phyloP scores from a whole-genome alignment of 2,797 vertebrate genomes.

The Tokudaia tokunoshimensis region DNA sequence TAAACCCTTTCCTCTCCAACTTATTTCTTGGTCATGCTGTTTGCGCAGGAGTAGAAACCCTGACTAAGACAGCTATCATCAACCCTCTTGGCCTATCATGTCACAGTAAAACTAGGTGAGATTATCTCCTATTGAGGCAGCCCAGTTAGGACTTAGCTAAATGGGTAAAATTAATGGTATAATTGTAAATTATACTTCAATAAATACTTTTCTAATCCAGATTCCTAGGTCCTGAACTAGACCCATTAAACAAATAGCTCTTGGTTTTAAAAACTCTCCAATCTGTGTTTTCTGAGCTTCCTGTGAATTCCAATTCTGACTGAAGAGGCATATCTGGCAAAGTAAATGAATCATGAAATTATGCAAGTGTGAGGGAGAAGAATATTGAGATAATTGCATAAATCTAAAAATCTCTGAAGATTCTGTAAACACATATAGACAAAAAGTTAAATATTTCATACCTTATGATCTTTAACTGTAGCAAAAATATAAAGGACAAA shows the following conservation, averaged over 20 bases:
- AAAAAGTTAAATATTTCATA: neutral
- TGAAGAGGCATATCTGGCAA: neutral
- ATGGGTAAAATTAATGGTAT: neutral
- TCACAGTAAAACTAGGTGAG: neutral
- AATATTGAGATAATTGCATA: neutral
- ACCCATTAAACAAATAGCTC: neutral
- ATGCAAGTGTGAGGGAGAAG: neutral
- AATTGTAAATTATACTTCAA: conserved; percentile 14
- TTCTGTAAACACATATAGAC: conserved; percentile 11
- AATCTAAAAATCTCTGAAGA: neutral
- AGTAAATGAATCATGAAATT: conserved; percentile 6
- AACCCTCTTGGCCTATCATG: neutral
- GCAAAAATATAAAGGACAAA: neutral
- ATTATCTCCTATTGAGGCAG: neutral
- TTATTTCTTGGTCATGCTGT: too few species aligned
- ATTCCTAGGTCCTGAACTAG: neutral
- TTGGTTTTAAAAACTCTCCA: neutral
- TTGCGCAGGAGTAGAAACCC: too few species aligned
- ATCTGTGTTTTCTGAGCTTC: neutral
- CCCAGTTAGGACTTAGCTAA: neutral
- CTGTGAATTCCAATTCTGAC: neutral
- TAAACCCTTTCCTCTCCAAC: too few species aligned
- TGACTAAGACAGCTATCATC: neutral
- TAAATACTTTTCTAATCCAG: neutral
- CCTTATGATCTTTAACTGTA: neutral